phyloP scores from a whole-genome alignment of 2,113 vertebrate genomes.

The Origma solitaria region DNA sequence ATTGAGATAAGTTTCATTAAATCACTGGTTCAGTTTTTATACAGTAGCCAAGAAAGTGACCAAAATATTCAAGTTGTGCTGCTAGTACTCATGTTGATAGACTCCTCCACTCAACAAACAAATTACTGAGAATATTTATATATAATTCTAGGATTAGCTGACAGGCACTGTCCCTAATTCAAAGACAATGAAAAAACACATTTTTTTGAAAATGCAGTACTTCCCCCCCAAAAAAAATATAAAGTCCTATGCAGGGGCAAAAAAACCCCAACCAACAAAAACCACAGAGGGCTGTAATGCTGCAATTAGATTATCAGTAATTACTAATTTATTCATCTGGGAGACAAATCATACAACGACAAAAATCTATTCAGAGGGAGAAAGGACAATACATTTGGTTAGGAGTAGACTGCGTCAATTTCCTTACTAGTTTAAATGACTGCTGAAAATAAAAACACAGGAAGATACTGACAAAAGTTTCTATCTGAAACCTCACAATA shows the following conservation, averaged over 20 bases:
- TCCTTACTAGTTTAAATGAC: neutral
- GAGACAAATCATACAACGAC: neutral
- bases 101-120: neutral
- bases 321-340: neutral
- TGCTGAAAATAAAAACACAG: neutral
- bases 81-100: neutral
- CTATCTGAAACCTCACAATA: neutral
- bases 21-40: neutral
- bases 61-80: neutral
- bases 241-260: neutral
- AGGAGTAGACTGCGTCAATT: neutral
- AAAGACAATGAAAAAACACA: neutral
- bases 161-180: neutral
- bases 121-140: neutral
- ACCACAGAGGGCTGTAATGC: neutral
- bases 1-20: neutral
- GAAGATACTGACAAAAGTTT: neutral
- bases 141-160: neutral
- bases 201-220: neutral
- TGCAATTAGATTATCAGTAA: neutral
- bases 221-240: neutral
- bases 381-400: neutral
- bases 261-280: neutral
- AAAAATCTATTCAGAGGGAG: neutral
- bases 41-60: neutral